These are phyloP conservation scores for Lepidochitona cinerea DNA, from an alignment of 2,888 invertebrate species.

Conservation along the genomic window DNA sequence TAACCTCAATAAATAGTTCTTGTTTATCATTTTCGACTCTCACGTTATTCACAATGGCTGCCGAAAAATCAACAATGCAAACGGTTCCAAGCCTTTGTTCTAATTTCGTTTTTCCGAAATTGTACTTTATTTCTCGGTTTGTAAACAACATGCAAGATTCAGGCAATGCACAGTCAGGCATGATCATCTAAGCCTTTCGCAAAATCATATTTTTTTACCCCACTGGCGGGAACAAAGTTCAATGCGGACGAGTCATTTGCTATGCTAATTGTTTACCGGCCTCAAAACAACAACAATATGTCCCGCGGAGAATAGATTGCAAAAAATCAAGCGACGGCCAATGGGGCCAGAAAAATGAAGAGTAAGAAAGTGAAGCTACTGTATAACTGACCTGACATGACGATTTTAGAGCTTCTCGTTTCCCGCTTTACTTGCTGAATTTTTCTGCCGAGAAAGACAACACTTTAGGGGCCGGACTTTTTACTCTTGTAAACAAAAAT, in stretches of 20 bases:
- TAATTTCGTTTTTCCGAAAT: background rate
- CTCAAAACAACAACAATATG: constrained; percentile 15
- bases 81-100: constrained; percentile 1
- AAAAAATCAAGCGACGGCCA: background rate
- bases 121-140: no score
- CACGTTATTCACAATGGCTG: background rate
- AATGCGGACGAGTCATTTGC: constrained; percentile 31
- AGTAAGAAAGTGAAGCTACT: background rate
- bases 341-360: background rate
- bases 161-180: no score
- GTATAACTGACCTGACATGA: background rate
- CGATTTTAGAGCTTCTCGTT: background rate
- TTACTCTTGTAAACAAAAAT: constrained; percentile 66
- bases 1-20: no score
- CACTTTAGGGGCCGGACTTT: constrained; percentile 49
- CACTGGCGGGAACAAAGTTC: background rate
- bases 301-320: background rate
- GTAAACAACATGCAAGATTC: no score
- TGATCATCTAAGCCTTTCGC: no score
- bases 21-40: no score
- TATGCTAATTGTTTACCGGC: constrained; percentile 40
- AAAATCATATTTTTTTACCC: background rate
- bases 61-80: constrained; percentile 2
- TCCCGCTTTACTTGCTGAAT: constrained; percentile 13
- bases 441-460: constrained; percentile 53